Conservation (phyloP, 2,888 invertebrate genomes). For the Leptopilina drosophilae region DNA sequence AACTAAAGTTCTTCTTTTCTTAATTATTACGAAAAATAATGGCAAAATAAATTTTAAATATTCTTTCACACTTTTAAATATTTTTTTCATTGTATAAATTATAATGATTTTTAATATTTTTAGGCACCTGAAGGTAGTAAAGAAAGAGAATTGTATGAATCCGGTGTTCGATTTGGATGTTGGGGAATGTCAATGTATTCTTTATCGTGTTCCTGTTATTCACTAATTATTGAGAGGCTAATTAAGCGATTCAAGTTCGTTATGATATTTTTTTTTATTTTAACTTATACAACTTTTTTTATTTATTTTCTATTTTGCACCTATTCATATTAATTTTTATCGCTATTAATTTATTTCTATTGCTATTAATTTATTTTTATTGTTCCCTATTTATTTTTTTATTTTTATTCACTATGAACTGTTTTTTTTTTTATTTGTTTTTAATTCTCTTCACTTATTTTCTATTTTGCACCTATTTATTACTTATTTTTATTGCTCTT, state of each 20-base stretch:
- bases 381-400: no score
- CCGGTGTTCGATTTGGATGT: constrained; percentile 95
- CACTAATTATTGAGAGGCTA: constrained; percentile 90
- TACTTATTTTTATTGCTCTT: no score
- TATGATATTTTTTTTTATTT: not conserved
- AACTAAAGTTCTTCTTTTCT: no score
- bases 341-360: no score
- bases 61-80: not conserved
- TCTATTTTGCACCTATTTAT: not conserved
- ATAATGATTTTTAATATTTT: no score
- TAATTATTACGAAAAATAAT: no score
- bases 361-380: no score
- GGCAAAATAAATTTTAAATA: not conserved
- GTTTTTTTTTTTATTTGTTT: not conserved
- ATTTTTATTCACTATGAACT: no score
- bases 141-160: constrained; percentile 86
- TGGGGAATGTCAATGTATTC: constrained; percentile 98
- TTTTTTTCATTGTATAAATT: constrained; percentile 67
- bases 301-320: not conserved
- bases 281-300: not conserved
- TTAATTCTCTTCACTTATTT: not conserved
- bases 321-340: no score
- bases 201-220: constrained; percentile 95
- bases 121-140: constrained; percentile 84
- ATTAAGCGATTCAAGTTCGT: constrained; percentile 82